Evolutionary conservation across 1,140 invertebrate genomes (phyloP), one percentile per base, ranked within the genome.

Genomic region (Drosophila tani): DNA sequence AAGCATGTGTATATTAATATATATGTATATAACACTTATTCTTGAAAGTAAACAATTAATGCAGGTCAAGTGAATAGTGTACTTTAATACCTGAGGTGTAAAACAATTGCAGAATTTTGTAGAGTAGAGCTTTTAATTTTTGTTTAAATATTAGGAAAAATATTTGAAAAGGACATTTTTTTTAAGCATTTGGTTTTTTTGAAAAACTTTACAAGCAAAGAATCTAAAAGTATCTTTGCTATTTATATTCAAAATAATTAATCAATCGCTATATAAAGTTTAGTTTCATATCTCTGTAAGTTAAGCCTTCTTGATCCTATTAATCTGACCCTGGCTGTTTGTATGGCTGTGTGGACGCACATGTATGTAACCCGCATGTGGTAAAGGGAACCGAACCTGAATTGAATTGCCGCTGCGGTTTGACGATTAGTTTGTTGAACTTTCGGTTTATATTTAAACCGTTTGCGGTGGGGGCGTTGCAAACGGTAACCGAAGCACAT

Each of bases 361-460:
- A 41, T 58, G 29, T 41, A 41, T 58, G 29, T 41, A 53, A 53
- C 69, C 45, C 67, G 69, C 69, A 70, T 68, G 46, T 24, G 45
- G 45, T 5, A 21, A 50, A 32, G 60, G n/a, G 41, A 70, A 55
- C 64, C 63, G 66, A 71, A 69, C 69, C 53, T 59, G 67, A 71
- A 51, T 73, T 29, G 53, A 73, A 41, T 27, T 43, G 19, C 27
- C 19, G 11, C 50, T 75, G 71, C 69, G 71, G 71, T 75, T 74
- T 75, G 15, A 56, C 35, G 69, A 55, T 55, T 75, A 75, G 71
- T 75, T 75, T 75, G 70, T 75, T 75, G 71, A 75, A 75, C 71
- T 75, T 75, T 75, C 5, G 55, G 69, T 73, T 60, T 73, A 73
- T 59, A 73, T 73, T 73, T 73, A 73, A 73, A 73, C 45, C n/a